Base-by-base conservation (phyloP, 2,113 vertebrate species). In the Lethenteron camtschaticum region DNA sequence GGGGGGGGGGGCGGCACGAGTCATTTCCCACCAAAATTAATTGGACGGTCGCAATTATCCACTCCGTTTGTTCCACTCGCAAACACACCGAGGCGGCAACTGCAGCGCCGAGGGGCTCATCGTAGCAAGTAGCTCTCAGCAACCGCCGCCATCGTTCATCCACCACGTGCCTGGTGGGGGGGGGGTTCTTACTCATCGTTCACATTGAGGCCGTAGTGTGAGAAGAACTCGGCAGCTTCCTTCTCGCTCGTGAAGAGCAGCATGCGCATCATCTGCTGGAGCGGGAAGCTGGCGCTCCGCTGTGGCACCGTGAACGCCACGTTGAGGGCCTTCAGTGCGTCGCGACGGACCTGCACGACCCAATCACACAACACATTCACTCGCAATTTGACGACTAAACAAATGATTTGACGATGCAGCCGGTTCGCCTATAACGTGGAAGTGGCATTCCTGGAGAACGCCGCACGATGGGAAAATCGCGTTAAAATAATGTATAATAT, bases 231-330 rank as follows among this genome's bases (percentile, higher is more conserved):
- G 0, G 79, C 68, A 0, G 85, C 88, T 66, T 91, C 87, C 4
- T 83, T 77, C 0, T 71, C 1, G 3, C 78, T 80, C 55, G 71
- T 80, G 73, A 99, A 95, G 57, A 90, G 81, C 1, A 99, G 78
- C 85, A 91, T 87, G n/a, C 82, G 82, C 60, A 86, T 82, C 9
- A 99, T 69, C 56, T 86, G 83, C 2, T 95, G 87, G 9, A 95
- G 55, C 1, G 89, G 90, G 59, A 97, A 95, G 0, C 20, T 71
- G 1, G 89, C 94, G 0, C 86, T 81, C 2, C 90, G 82, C 13
- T 86, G 87, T 11, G 79, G 81, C 60, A 86, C 80, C 0, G 92
- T 96, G 74, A 88, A 88, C 0, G 94, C 92, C 7, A 87, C 68
- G 68, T 86, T 96, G 68, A 99, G 79, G 9, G 79, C 82, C 14